These are phyloP conservation scores for crab-eating macaque (Macaca fascicularis) DNA, from an alignment of 2,113 vertebrate genomes.

Conservation along the genomic window DNA sequence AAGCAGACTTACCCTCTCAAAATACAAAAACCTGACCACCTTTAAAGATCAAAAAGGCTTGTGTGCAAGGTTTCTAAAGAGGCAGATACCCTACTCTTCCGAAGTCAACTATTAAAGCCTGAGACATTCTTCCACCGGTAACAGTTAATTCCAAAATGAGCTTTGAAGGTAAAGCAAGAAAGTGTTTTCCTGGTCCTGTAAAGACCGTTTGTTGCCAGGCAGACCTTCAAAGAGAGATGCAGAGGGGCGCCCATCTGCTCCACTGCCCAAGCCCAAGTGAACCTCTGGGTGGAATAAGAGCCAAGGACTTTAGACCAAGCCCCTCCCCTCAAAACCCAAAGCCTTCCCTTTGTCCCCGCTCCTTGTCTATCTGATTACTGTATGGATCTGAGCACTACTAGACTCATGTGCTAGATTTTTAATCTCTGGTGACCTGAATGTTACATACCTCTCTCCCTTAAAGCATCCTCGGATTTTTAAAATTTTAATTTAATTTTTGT, in stretches of 20 bases:
- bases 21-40: background rate
- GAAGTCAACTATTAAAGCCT: background rate
- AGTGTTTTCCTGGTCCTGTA: background rate
- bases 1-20: background rate
- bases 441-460: background rate
- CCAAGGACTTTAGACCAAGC: background rate
- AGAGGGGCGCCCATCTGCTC: background rate
- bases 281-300: background rate
- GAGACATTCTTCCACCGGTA: background rate
- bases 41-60: background rate
- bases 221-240: background rate
- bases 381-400: background rate
- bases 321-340: background rate
- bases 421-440: background rate
- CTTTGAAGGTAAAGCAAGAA: background rate
- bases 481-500: background rate
- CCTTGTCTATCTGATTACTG: background rate
- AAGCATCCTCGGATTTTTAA: background rate
- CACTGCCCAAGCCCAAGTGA: background rate
- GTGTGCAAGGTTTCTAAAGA: background rate
- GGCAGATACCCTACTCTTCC: background rate
- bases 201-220: background rate
- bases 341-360: no score
- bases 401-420: background rate
- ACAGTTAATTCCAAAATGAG: background rate